Evolutionary conservation across 2,888 invertebrate species (phyloP), one percentile per base, ranked within the genome.

Genomic region (Linnaemya vulpina): DNA sequence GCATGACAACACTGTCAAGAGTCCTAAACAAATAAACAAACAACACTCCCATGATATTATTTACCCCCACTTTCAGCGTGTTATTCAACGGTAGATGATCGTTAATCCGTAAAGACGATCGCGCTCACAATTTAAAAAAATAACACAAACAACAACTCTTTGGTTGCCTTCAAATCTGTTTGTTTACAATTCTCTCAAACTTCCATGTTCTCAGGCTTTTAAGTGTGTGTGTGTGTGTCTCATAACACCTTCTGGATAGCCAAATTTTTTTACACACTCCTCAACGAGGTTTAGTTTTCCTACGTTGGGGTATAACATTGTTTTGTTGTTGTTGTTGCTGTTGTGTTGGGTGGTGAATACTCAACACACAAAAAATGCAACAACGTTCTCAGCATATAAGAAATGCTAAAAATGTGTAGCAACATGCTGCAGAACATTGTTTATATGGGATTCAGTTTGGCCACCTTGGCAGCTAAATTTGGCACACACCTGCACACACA

Each of bases 111-210:
- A 58, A 25, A 43, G 49, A n/a, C n/a, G n/a, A 68, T 68, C 38
- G 30, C 20, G 53, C 30, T 30, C 30, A 17, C n/a, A n/a, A 22
- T 53, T n/a, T 7, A 73, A 67, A n/a, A n/a, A n/a, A n/a, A n/a
- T n/a, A n/a, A 40, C 62, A 55, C 73, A 79, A 65, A 55, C 55
- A 38, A 63, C 15, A 22, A 73, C 38, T 53, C 15, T 67, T 53
- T 68, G 35, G 53, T 58, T 68, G 58, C 30, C n/a, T 51, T 22
- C 9, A 15, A 8, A 43, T 51, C 62, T 38, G 15, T 80, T 80
- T 80, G 46, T 81, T 81, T 81, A 75, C 74, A 63, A 71, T 68
- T 22, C 71, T 70, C 60, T 40, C 51, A 9, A 55, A 38, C 38
- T 22, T 63, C 20, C 40, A 74, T 38, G 25, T 63, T 20, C 30